Conservation (phyloP, 1,140 invertebrate species). For the Eufriesea mexicana region DNA sequence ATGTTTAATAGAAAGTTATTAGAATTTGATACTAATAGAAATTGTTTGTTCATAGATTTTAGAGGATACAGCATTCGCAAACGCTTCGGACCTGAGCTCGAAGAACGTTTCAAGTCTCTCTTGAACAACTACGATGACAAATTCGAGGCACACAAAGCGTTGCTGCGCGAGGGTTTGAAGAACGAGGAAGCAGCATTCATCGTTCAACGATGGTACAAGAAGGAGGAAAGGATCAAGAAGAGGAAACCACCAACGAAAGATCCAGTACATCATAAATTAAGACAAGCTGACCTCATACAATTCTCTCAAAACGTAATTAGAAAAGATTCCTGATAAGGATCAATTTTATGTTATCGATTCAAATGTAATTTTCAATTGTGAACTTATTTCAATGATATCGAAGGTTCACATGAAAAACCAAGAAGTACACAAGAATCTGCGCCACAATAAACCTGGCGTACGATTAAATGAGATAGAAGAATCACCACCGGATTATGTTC, state of each 20-base stretch:
- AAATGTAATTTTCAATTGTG: conserved; percentile 28
- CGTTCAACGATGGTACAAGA: conserved; percentile 80
- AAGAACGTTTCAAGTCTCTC: conserved; percentile 80
- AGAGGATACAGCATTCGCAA: conserved; percentile 86
- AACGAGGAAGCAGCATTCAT: conserved; percentile 82
- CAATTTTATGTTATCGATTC: too few species aligned
- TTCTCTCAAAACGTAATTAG: conserved; percentile 83
- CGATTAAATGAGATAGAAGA: conserved; percentile 83
- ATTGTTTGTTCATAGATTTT: conserved; percentile 81
- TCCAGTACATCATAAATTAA: conserved; percentile 75
- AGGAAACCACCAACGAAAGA: conserved; percentile 72
- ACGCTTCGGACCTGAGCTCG: conserved; percentile 84
- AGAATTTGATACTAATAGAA: not conserved
- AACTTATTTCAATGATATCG: not conserved
- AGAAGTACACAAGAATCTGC: conserved; percentile 86
- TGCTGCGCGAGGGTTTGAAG: conserved; percentile 80
- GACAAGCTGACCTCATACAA: conserved; percentile 81
- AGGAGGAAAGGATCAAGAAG: conserved; percentile 69
- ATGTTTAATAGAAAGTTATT: not conserved
- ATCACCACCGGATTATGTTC: conserved; percentile 83
- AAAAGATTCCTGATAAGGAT: not conserved
- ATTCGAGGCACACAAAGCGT: conserved; percentile 76
- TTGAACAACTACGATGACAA: conserved; percentile 78
- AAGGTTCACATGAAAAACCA: conserved; percentile 88
- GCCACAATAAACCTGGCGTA: conserved; percentile 85